Evolutionary conservation across 2,888 invertebrate species (phyloP), one percentile per base, ranked within the genome.

Genomic region (Antheraea assamensis): DNA sequence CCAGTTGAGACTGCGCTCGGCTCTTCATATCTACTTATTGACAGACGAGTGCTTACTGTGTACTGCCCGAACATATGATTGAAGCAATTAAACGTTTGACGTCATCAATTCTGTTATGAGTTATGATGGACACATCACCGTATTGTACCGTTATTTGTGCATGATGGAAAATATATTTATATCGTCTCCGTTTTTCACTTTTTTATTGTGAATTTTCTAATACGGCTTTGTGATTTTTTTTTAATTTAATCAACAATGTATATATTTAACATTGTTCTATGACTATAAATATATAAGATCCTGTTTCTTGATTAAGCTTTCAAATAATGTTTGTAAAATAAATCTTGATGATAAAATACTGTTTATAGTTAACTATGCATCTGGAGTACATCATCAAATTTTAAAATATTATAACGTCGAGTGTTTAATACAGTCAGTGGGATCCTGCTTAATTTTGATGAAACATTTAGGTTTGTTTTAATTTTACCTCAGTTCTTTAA

Each of bases 11-110:
- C 58, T 24, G 58, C n/a, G 24, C 61, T 58, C 72, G 61, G 78
- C 81, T 83, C 82, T 83, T 83, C 83, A 85, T 85, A 86, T 86
- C 85, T 83, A 81, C 78, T 82, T 81, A 83, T 83, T 88, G 88
- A 88, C 85, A 84, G 84, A 85, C 85, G 84, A 84, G 83, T 83
- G 82, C 80, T 80, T 81, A 81, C 81, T 83, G 78, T 64, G 27
- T 64, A 17, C 61, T 30, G 58, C 24, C 24, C 24, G 58, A 58
- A 58, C 13, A n/a, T 13, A 64, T 85, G 83, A 87, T 87, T 85
- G 83, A 87, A 88, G 85, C 86, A 86, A 88, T 88, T 87, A 86
- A 85, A 85, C 83, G 8, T 81, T 82, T 77, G 82, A 80, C 82
- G 76, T 82, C 85, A 86, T 87, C 82, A 83, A 85, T 82, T 85